Percentiles rank a stretch among this genome's conserved stretches.
Evolutionary conservation across 1,140 invertebrate genomes (phyloP).

Genomic region (Andrena cerasifolii): DNA sequence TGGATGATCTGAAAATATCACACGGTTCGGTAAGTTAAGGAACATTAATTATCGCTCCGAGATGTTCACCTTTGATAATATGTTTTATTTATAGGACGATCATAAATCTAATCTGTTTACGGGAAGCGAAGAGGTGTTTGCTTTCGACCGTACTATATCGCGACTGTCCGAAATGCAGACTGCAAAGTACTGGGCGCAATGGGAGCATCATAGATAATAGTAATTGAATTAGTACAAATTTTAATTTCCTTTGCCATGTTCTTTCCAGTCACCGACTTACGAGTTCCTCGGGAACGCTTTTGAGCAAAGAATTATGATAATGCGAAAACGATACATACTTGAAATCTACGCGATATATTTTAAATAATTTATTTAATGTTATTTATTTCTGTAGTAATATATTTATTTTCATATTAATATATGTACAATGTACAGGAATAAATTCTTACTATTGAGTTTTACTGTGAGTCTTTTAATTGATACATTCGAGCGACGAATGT

Average conservation of each 20-base stretch:
- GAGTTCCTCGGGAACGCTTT: no score
- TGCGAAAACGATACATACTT: background rate
- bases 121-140: constrained; percentile 98
- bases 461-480: background rate
- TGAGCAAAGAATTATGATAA: background rate
- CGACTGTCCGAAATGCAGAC: constrained; percentile 98
- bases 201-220: constrained; percentile 83
- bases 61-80: background rate
- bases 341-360: constrained; percentile 2
- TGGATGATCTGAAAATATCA: constrained; percentile 96
- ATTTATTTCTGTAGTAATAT: constrained; percentile 1
- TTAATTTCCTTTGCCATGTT: constrained; percentile 26
- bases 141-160: constrained; percentile 96
- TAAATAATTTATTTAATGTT: background rate
- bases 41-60: background rate
- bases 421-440: constrained; percentile 4
- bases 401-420: background rate
- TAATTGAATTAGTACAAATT: constrained; percentile 43
- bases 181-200: constrained; percentile 94
- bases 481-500: no score
- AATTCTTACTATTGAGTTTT: background rate
- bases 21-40: constrained; percentile 80
- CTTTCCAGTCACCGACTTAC: background rate
- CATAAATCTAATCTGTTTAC: constrained; percentile 94
- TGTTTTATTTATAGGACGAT: constrained; percentile 83